Evolutionary conservation across 2,888 invertebrate species (phyloP), one percentile per base, ranked within the genome.

Genomic region (Pardosa pseudoannulata): DNA sequence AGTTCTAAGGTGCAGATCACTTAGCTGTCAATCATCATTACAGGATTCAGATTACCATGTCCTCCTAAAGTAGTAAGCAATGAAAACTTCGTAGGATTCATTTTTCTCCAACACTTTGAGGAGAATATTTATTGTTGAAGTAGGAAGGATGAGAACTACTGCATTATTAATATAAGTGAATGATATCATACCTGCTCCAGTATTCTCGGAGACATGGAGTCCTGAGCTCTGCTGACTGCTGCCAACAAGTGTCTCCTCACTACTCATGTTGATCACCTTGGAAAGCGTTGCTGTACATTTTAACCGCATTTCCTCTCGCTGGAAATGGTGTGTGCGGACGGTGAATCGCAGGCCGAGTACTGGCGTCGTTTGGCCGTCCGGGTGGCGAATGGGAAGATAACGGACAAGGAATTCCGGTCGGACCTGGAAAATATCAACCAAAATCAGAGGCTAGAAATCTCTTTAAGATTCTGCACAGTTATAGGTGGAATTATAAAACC

Each of bases 201-300:
- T 85, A 56, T 88, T 88, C 64, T 89, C 88, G 1, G 82, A 87
- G 32, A 88, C 80, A 56, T 88, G 89, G 2, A 89, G 79, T 31
- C 89, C 89, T 5, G 88, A 89, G 36, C 82, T 88, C 29, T 89
- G 89, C 41, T 88, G 89, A 62, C 81, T 81, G 65, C 79, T 74
- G 6, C 89, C 89, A 5, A 88, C 70, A 5, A 89, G 79, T 1
- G 89, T 89, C 64, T 89, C 89, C 70, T 88, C 85, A 46, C 88
- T 88, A 81, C 87, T 88, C 78, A 86, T 89, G 79, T 88, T 88
- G 79, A 89, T 87, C 11, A 89, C 88, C 46, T 88, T 88, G 29
- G 87, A 82, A 28, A 89, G 75, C 19, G 89, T 89, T 29, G 89
- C 89, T 41, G 89, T 88, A 79, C 89, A 89, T 41, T 89, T 89